A percentile compares a stretch with the other conserved stretches of the same genome.
Evolutionary conservation across 2,888 invertebrate genomes (phyloP).

Genomic region (Venustoraphidia nigricollis): DNA sequence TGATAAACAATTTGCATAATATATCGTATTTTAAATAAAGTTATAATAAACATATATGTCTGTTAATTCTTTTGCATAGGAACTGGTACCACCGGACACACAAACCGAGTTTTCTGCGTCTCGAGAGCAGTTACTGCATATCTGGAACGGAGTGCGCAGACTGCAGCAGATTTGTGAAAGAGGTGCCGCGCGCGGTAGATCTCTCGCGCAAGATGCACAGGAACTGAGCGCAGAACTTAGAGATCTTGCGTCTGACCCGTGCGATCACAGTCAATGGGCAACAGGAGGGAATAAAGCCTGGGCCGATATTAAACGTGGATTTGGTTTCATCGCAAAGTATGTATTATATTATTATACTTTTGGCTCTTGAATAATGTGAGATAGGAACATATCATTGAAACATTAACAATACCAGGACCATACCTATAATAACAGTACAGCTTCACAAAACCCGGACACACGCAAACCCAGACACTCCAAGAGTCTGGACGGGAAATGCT

Average conservation of each 20-base stretch:
- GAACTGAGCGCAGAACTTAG: constrained; percentile 36
- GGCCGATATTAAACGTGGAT: constrained; percentile 36
- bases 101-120: constrained; percentile 37
- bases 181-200: constrained; percentile 23
- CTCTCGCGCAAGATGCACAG: constrained; percentile 34
- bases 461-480: no score
- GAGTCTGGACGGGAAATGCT: no score
- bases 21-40: neutral
- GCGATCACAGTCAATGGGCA: constrained; percentile 16
- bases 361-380: no score
- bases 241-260: constrained; percentile 24
- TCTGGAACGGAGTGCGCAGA: constrained; percentile 35
- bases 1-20: neutral
- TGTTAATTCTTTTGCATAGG: constrained; percentile 19
- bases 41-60: no score
- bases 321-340: constrained; percentile 33
- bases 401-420: no score
- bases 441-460: no score
- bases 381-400: no score
- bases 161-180: constrained; percentile 36
- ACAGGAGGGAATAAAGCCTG: constrained; percentile 20
- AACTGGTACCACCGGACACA: constrained; percentile 36
- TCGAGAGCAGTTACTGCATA: constrained; percentile 35
- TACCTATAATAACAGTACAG: no score
- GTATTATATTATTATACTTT: constrained; percentile 4